Percentiles rank a stretch among this genome's conserved stretches.
Evolutionary conservation across 1,140 invertebrate species (phyloP).

Genomic region (Anadara kagoshimensis): DNA sequence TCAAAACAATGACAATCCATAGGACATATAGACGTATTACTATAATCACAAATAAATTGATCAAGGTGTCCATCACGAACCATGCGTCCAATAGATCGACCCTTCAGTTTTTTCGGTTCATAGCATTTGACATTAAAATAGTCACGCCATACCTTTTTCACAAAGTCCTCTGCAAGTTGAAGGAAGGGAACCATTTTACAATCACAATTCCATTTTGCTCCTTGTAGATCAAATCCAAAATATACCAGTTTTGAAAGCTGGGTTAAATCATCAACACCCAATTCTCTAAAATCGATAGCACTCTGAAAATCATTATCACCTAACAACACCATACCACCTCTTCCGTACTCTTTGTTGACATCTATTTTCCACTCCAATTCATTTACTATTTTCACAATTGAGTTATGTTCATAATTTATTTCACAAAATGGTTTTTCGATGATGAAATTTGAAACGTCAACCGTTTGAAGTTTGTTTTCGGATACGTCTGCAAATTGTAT

Average conservation of each 20-base stretch:
- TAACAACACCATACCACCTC: conserved; percentile 17
- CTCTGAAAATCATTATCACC: no score
- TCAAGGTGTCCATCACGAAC: conserved; percentile 16
- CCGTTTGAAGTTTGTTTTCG: conserved; percentile 1
- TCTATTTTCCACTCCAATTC: background rate
- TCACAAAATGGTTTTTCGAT: conserved; percentile 29
- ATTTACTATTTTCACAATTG: conserved; percentile 18
- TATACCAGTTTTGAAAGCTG: conserved; percentile 19
- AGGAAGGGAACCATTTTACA: no score
- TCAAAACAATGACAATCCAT: no score
- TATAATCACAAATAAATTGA: no score
- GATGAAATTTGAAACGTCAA: conserved; percentile 30
- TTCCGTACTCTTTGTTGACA: background rate
- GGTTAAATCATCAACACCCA: conserved; percentile 23
- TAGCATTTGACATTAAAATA: conserved; percentile 22
- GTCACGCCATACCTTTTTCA: conserved; percentile 28
- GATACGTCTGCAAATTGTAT: conserved; percentile 14
- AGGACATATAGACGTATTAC: no score
- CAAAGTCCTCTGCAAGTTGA: conserved; percentile 13
- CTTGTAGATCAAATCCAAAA: conserved; percentile 18
- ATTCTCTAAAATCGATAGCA: no score
- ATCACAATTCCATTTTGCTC: conserved; percentile 22
- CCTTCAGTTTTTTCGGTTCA: conserved; percentile 10
- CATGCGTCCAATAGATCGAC: conserved; percentile 5
- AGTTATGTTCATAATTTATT: conserved; percentile 10